Conservation (phyloP, 2,113 vertebrate species). For the Pycnonotus jocosus region DNA sequence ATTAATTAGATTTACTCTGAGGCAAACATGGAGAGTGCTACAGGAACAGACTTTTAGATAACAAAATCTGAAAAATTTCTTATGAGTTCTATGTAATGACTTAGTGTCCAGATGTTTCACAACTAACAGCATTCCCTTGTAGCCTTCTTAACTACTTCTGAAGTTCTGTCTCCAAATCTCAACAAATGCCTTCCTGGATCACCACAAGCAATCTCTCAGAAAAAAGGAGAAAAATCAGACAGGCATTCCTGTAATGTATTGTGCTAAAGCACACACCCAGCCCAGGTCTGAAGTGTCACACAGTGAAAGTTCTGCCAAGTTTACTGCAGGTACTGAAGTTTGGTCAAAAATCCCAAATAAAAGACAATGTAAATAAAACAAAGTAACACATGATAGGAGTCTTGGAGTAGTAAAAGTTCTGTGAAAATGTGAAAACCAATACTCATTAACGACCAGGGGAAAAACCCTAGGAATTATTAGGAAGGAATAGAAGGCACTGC, state of each 20-base stretch:
- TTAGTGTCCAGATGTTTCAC: neutral
- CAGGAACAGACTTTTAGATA: neutral
- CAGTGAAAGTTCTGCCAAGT: neutral
- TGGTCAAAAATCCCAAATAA: neutral
- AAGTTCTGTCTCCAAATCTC: neutral
- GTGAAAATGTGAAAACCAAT: neutral
- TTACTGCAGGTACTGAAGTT: neutral
- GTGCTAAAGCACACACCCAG: neutral
- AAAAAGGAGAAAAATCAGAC: neutral
- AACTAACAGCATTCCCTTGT: neutral
- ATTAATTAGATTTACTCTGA: neutral
- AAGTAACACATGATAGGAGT: neutral
- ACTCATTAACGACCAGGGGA: neutral
- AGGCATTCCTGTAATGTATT: neutral
- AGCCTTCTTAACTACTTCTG: neutral
- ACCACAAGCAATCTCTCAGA: neutral
- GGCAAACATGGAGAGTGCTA: neutral
- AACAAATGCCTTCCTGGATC: neutral
- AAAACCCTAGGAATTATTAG: neutral
- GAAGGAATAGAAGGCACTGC: neutral
- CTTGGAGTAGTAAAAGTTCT: neutral
- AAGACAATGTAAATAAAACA: neutral
- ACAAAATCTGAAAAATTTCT: neutral
- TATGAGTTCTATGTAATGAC: neutral
- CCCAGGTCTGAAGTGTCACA: neutral